These are phyloP conservation scores for Zophobas atratus DNA, from an alignment of 1,140 invertebrate species.

Conservation along the genomic window DNA sequence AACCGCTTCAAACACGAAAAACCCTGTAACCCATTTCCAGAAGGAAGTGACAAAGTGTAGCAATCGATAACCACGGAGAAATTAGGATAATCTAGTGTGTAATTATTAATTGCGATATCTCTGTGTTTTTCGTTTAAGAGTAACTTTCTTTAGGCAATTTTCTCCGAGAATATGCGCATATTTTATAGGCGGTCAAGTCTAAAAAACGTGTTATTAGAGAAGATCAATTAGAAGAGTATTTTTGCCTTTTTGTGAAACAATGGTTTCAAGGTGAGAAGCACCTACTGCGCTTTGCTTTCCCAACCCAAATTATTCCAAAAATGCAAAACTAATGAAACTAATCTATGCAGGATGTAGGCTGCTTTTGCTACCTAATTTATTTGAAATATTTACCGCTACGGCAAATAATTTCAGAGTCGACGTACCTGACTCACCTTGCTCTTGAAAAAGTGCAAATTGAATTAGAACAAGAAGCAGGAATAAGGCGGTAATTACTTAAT, in stretches of 20 bases:
- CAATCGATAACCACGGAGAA: constrained; percentile 4
- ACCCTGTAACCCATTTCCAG: neutral
- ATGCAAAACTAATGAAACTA: constrained; percentile 24
- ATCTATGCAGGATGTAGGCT: constrained; percentile 16
- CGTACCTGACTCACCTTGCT: constrained; percentile 22
- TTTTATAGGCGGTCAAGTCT: too few relatives aligned
- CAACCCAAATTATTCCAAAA: constrained; percentile 26
- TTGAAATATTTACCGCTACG: constrained; percentile 33
- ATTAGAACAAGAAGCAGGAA: too few relatives aligned
- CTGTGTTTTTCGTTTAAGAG: neutral
- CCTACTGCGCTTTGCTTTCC: neutral
- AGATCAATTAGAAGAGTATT: neutral
- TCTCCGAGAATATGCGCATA: too few relatives aligned
- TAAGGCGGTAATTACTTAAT: too few relatives aligned
- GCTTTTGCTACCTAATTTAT: constrained; percentile 5
- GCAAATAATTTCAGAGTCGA: constrained; percentile 13
- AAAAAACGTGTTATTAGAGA: too few relatives aligned
- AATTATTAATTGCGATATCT: neutral
- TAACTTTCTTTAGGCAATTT: too few relatives aligned
- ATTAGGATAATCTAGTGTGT: neutral
- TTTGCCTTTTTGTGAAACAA: constrained; percentile 6
- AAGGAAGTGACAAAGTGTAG: constrained; percentile 7
- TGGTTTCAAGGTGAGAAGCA: neutral
- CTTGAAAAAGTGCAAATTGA: constrained; percentile 14
- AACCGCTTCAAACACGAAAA: neutral